These are phyloP conservation scores for Aspiorhynchus laticeps DNA, from an alignment of 2,113 vertebrate species.

Conservation along the genomic window DNA sequence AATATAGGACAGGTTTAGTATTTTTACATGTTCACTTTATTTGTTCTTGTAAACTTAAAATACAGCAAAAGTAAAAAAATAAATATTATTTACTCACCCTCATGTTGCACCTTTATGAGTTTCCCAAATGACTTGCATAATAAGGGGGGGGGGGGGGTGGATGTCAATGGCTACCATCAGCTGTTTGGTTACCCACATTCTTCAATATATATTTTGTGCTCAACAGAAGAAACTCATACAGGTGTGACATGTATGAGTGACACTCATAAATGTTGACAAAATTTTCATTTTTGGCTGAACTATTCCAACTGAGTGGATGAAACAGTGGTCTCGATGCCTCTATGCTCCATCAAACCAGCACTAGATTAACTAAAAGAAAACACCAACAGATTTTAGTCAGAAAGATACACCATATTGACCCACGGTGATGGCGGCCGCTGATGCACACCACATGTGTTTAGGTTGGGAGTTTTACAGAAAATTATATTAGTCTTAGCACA, in stretches of 20 bases:
- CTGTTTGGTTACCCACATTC: too few relatives aligned
- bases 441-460: constrained; percentile 74
- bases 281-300: too few relatives aligned
- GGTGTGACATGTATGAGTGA: too few relatives aligned
- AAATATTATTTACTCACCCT: too few relatives aligned
- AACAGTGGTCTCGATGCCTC: neutral
- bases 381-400: constrained; percentile 66
- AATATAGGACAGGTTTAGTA: neutral
- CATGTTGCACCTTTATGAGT: too few relatives aligned
- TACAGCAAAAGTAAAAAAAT: neutral
- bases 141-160: too few relatives aligned
- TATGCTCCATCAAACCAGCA: constrained; percentile 47
- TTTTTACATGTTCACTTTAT: neutral
- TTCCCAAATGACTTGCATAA: too few relatives aligned
- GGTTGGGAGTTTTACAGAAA: constrained; percentile 64
- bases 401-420: constrained; percentile 63
- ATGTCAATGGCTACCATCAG: too few relatives aligned
- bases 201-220: too few relatives aligned
- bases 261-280: too few relatives aligned
- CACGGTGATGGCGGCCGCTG: constrained; percentile 57
- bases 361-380: constrained; percentile 65
- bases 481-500: constrained; percentile 70
- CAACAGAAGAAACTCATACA: too few relatives aligned
- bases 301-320: neutral
- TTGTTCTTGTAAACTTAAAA: neutral